Evolutionary conservation across 2,113 vertebrate species (phyloP).

Genomic region (Barbus barbus): DNA sequence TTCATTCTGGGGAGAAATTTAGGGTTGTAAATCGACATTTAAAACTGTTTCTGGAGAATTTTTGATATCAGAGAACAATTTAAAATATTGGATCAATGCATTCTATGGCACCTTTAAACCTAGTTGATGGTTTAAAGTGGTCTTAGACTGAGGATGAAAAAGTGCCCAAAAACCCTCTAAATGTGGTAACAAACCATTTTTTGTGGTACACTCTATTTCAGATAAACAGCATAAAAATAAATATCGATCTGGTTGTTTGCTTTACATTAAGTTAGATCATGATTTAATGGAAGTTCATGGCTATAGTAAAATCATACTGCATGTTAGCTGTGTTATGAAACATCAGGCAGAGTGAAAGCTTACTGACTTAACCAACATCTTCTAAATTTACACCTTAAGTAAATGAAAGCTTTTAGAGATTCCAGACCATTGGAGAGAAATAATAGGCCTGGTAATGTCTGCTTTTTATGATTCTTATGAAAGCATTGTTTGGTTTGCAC

Average conservation of each 20-base stretch:
- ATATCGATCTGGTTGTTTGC: not conserved
- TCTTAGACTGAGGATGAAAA: too few relatives aligned
- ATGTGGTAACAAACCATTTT: too few relatives aligned
- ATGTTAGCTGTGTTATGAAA: not conserved
- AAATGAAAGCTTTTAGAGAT: constrained; percentile 24
- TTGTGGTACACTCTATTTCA: too few relatives aligned
- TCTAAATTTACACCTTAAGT: constrained; percentile 26
- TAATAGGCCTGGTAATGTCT: not conserved
- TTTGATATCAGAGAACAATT: too few relatives aligned
- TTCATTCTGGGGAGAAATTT: too few relatives aligned
- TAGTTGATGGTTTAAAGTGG: too few relatives aligned
- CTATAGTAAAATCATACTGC: not conserved
- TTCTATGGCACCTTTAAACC: too few relatives aligned
- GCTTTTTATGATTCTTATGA: not conserved
- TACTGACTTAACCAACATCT: not conserved
- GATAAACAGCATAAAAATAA: not conserved
- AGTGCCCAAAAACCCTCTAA: too few relatives aligned
- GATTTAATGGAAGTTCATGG: not conserved
- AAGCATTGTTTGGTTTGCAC: constrained; percentile 7
- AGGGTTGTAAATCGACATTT: too few relatives aligned
- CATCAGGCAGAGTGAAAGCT: not conserved
- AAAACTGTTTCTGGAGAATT: too few relatives aligned
- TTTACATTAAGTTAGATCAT: not conserved
- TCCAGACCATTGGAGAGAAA: not conserved
- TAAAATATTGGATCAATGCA: too few relatives aligned